These are phyloP conservation scores for Gymnobelideus leadbeateri DNA, from an alignment of 2,113 vertebrate species.

Conservation along the genomic window DNA sequence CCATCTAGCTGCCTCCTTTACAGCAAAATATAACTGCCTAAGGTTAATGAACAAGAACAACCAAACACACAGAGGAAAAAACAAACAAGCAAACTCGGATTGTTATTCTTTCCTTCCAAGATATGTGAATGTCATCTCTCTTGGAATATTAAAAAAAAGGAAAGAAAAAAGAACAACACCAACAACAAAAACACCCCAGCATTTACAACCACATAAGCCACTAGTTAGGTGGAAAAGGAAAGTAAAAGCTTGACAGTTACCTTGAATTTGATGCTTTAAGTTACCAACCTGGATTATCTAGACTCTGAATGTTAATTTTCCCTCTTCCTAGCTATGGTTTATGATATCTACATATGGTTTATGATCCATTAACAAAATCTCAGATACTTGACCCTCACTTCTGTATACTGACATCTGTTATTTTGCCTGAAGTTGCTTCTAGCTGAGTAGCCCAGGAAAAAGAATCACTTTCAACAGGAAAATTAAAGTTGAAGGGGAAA, in stretches of 20 bases:
- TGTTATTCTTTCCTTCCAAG: background rate
- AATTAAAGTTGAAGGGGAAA: background rate
- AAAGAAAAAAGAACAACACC: background rate
- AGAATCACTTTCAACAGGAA: constrained; percentile 43
- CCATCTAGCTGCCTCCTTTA: background rate
- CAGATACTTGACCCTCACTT: background rate
- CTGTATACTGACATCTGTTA: background rate
- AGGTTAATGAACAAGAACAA: background rate
- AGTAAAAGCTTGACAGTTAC: background rate
- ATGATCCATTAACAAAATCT: background rate
- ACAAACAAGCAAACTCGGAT: background rate
- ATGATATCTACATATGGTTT: too few species aligned
- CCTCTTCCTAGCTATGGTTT: background rate
- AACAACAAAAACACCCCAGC: background rate
- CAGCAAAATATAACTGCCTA: background rate
- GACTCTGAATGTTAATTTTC: background rate
- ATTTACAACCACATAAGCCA: background rate
- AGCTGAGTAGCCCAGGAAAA: background rate
- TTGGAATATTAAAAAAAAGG: background rate
- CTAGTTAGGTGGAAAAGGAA: background rate
- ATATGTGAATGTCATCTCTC: background rate
- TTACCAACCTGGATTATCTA: background rate
- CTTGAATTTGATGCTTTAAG: background rate
- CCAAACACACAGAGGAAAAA: background rate
- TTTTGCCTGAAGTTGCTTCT: background rate